Base-by-base conservation (phyloP, 2,797 vertebrate genomes). In the Rhadinocentrus ornatus region DNA sequence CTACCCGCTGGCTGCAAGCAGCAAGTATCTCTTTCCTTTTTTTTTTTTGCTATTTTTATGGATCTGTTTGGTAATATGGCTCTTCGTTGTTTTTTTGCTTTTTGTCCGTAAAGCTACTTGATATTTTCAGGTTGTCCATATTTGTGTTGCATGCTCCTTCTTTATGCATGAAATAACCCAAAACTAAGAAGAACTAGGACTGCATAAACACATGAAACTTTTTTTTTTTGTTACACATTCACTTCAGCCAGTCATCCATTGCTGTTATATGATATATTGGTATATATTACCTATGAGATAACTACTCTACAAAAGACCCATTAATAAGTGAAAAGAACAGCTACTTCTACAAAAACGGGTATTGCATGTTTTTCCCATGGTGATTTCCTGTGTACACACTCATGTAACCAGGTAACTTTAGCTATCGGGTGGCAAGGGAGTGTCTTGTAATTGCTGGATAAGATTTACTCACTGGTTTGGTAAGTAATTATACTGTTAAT, bases 341-440 rank as follows among this genome's bases (percentile, higher is more conserved):
- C 61, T 73, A 64, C 46, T 60, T 80, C 80, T 72, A 62, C 72
- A 8, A 70, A 32, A 86, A 59, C 20, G 2, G 67, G 79, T 86
- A 71, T 88, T 76, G 2, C 44, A 34, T 84, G 29, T 18, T 71
- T 80, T 89, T 92, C 87, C 81, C 87, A 90, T 84, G 66, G 68
- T 73, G 54, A 63, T 67, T 65, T 82, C 64, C 65, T 37, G 0
- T 50, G 29, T 32, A 11, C 61, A 62, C 58, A 59, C 59, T 78
- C 65, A 13, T 59, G 65, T 64, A 66, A 69, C 29, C 62, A 75
- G 75, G 57, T 57, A 77, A 68, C 65, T 34, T 37, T 11, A 76
- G 53, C 66, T 79, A 75, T 90, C 81, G 15, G 62, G 69, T 90
- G 59, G 83, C 73, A 13, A 68, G 83, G 85, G 88, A 77, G 87